These are phyloP conservation scores for Pseudeuparius sepicola DNA, from an alignment of 2,888 invertebrate genomes.

Conservation along the genomic window DNA sequence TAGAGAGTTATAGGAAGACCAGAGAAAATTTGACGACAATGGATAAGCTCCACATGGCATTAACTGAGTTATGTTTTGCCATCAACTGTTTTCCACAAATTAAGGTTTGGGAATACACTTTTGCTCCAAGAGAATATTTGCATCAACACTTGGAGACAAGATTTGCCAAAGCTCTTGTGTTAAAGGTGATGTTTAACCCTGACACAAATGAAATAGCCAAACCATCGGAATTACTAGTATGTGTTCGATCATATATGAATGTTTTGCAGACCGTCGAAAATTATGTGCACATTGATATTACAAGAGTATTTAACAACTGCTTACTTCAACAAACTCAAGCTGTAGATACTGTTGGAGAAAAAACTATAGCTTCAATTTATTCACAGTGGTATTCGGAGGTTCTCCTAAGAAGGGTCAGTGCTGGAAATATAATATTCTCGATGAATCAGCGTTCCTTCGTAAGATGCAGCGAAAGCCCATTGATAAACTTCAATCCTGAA, in stretches of 20 bases:
- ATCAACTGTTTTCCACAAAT: slow-evolving; percentile 96
- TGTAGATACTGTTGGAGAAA: slow-evolving; percentile 90
- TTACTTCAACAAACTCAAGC: slow-evolving; percentile 94
- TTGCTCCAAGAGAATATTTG: slow-evolving; percentile 95
- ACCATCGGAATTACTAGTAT: slow-evolving; percentile 88
- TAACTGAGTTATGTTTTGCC: slow-evolving; percentile 94
- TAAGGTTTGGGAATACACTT: slow-evolving; percentile 98
- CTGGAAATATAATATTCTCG: slow-evolving; percentile 94
- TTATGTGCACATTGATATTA: slow-evolving; percentile 97
- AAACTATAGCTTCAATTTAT: slow-evolving; percentile 89
- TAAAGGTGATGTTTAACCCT: slow-evolving; percentile 94
- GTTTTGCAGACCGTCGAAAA: slow-evolving; percentile 97
- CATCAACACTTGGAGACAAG: slow-evolving; percentile 92
- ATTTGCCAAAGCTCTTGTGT: slow-evolving; percentile 84
- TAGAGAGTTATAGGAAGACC: slow-evolving; percentile 91
- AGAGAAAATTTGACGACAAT: slow-evolving; percentile 94
- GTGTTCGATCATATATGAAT: slow-evolving; percentile 95
- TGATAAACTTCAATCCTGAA: slow-evolving; percentile 93
- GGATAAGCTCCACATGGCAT: slow-evolving; percentile 97
- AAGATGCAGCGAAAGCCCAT: slow-evolving; percentile 81
- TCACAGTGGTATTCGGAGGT: slow-evolving; percentile 83
- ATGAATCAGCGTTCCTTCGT: slow-evolving; percentile 95
- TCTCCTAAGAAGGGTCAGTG: slow-evolving; percentile 80
- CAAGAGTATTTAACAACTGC: slow-evolving; percentile 94
- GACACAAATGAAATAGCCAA: slow-evolving; percentile 97